Evolutionary conservation across 2,888 invertebrate species (phyloP).

Genomic region (Tolmerus cingulatus): DNA sequence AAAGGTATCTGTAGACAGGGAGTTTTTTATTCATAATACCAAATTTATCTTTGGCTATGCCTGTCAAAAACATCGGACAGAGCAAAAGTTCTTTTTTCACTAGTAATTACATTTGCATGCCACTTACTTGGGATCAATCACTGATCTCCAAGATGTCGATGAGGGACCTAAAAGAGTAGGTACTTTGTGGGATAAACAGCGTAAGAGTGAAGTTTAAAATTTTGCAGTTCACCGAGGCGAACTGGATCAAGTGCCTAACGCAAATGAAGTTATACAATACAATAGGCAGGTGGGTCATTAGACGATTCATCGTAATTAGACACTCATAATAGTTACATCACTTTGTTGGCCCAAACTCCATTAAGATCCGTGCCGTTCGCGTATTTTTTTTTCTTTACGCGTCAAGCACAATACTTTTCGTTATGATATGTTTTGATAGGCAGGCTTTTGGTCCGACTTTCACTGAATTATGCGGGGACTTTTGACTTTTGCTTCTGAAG

Average conservation of each 20-base stretch:
- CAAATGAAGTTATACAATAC: neutral
- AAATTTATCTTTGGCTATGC: neutral
- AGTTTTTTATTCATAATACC: neutral
- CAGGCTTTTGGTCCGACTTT: neutral
- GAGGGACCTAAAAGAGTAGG: neutral
- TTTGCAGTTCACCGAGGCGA: neutral
- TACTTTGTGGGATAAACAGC: neutral
- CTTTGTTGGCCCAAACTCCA: neutral
- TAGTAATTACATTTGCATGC: neutral
- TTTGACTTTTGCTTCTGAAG: neutral
- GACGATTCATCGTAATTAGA: neutral
- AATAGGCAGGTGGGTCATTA: neutral
- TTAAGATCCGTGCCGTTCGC: neutral
- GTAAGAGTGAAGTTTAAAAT: neutral
- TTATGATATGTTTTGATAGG: neutral
- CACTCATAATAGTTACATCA: slow-evolving; percentile 1
- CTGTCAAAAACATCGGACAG: neutral
- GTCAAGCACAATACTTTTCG: neutral
- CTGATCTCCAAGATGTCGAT: neutral
- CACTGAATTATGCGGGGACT: neutral
- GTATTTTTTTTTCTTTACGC: neutral
- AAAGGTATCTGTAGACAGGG: neutral
- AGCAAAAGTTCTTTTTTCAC: neutral
- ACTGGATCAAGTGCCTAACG: neutral
- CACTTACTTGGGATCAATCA: neutral